These are phyloP conservation scores for Rhea pennata DNA, from an alignment of 2,113 vertebrate genomes.

Conservation along the genomic window DNA sequence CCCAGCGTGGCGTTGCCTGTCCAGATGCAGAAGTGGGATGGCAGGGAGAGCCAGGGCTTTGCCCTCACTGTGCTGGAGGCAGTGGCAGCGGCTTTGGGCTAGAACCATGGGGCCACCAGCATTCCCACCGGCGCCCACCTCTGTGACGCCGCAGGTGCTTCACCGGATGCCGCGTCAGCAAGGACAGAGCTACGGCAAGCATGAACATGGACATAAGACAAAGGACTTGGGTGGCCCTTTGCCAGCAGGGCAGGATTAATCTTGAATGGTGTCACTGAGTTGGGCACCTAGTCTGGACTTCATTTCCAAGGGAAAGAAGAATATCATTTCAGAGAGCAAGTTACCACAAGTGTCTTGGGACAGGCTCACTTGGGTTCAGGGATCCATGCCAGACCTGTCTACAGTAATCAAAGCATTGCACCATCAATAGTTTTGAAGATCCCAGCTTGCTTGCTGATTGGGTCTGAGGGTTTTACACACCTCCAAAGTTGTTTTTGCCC, in stretches of 20 bases:
- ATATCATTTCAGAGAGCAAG: neutral
- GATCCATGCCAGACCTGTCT: too few relatives aligned
- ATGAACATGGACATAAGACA: too few relatives aligned
- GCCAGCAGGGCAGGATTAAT: neutral
- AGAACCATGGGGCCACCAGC: neutral
- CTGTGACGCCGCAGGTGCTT: neutral
- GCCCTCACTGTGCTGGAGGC: neutral
- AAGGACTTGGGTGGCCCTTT: neutral
- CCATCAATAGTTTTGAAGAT: neutral
- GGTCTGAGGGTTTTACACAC: neutral
- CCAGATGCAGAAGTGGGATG: neutral
- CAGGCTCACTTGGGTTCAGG: neutral
- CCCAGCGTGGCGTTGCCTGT: fast-evolving
- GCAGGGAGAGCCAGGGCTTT: neutral
- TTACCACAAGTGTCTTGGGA: neutral
- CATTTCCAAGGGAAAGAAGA: neutral
- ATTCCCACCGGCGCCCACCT: neutral
- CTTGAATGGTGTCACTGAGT: neutral
- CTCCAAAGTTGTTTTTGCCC: neutral
- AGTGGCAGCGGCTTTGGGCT: too few relatives aligned
- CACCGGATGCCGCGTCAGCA: too few relatives aligned
- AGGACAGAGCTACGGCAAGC: too few relatives aligned
- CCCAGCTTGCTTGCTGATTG: neutral
- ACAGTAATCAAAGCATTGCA: too few relatives aligned
- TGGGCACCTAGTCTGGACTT: neutral